These are phyloP conservation scores for Meteorus cinctellus DNA, from an alignment of 2,888 invertebrate species.

Conservation along the genomic window DNA sequence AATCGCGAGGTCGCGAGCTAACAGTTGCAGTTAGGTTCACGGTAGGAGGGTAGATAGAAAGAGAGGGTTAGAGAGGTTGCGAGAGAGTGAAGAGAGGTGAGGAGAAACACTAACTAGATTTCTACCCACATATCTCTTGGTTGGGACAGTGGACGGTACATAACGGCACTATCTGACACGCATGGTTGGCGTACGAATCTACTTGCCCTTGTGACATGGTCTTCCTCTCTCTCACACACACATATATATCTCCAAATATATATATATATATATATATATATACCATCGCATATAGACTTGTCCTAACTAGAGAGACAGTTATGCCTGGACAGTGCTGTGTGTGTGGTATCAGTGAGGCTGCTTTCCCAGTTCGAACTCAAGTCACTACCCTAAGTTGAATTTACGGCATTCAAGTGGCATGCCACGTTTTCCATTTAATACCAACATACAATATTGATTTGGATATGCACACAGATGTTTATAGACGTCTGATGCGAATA, in stretches of 20 bases:
- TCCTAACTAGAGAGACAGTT: constrained; percentile 56
- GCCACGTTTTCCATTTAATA: constrained; percentile 47
- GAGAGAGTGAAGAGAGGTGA: constrained; percentile 52
- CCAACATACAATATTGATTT: constrained; percentile 32
- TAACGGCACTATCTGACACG: constrained; percentile 59
- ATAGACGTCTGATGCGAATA: constrained; percentile 18
- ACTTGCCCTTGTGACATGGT: constrained; percentile 56
- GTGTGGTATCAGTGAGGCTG: constrained; percentile 51
- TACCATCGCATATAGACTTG: constrained; percentile 34
- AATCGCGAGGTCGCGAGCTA: constrained; percentile 39
- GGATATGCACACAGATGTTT: neutral
- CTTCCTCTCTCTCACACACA: neutral
- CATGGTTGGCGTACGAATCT: constrained; percentile 58
- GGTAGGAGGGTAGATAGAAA: neutral
- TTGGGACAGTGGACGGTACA: constrained; percentile 55
- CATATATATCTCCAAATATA: no score
- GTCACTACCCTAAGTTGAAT: constrained; percentile 61
- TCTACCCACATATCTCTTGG: constrained; percentile 60
- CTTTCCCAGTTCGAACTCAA: constrained; percentile 48
- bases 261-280: constrained; percentile 6
- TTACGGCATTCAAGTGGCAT: constrained; percentile 53
- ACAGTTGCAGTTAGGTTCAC: neutral
- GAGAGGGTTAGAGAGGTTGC: constrained; percentile 36
- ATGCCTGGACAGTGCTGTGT: constrained; percentile 57
- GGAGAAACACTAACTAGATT: constrained; percentile 62